Percentiles rank a stretch among this genome's conserved stretches.
Evolutionary conservation across 2,797 vertebrate species (phyloP).

Genomic region (Eulemur rubriventer): DNA sequence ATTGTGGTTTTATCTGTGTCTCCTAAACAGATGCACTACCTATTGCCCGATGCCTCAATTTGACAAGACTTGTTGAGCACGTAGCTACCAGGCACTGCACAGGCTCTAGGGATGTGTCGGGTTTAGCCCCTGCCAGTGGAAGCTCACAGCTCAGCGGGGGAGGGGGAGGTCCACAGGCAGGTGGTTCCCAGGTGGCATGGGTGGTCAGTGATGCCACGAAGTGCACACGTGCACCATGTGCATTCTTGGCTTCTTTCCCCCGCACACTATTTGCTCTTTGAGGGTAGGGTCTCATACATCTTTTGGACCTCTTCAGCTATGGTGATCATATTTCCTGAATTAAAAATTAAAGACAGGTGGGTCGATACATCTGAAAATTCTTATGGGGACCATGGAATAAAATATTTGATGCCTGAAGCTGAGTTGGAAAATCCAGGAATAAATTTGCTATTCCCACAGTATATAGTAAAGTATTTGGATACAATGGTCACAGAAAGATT

Average conservation of each 20-base stretch:
- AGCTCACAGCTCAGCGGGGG: neutral
- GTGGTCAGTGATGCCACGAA: neutral
- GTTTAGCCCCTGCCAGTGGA: neutral
- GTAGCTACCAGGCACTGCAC: neutral
- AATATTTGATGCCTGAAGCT: constrained; percentile 35
- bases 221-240: too few species aligned
- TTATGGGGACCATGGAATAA: neutral
- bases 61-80: neutral
- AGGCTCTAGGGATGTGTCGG: neutral
- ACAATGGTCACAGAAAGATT: neutral
- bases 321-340: neutral
- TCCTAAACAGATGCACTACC: neutral
- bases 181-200: too few species aligned
- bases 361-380: neutral
- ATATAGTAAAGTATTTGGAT: neutral
- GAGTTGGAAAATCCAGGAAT: constrained; percentile 29
- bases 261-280: neutral
- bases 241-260: neutral
- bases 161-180: neutral
- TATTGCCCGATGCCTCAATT: neutral
- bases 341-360: neutral
- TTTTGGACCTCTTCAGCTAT: neutral
- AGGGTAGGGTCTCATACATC: neutral
- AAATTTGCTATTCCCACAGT: neutral
- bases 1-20: neutral